Conservation (phyloP, 2,888 invertebrate genomes). For the Clanis bilineata region DNA sequence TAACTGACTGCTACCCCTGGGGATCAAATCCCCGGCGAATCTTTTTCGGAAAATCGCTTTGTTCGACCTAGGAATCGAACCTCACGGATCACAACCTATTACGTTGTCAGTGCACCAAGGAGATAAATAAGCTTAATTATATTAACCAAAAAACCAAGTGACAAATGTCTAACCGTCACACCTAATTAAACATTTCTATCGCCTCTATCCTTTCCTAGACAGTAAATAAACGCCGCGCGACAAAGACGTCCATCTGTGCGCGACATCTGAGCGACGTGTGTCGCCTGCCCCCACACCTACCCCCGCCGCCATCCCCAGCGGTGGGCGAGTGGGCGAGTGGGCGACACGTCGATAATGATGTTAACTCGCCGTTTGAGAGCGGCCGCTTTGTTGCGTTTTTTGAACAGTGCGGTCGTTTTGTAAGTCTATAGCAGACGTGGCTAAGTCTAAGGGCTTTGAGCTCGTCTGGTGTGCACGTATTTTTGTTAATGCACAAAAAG, state of each 20-base stretch:
- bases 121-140: too few relatives aligned
- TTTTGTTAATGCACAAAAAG: too few relatives aligned
- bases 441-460: slow-evolving; percentile 8
- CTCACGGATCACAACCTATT: too few relatives aligned
- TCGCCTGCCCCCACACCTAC: slow-evolving; percentile 52
- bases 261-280: slow-evolving; percentile 81
- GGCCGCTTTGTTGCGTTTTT: slow-evolving; percentile 73
- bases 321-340: slow-evolving; percentile 26
- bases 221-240: slow-evolving; percentile 78
- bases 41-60: too few relatives aligned
- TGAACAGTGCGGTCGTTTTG: slow-evolving; percentile 36
- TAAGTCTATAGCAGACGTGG: slow-evolving; percentile 6
- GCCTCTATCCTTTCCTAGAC: slow-evolving; percentile 65
- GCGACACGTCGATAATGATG: slow-evolving; percentile 76
- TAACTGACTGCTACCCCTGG: too few relatives aligned
- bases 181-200: slow-evolving; percentile 44
- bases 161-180: background rate
- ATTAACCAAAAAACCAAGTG: too few relatives aligned
- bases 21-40: too few relatives aligned
- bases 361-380: slow-evolving; percentile 76
- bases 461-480: background rate
- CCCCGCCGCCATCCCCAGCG: slow-evolving; percentile 29
- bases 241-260: slow-evolving; percentile 81
- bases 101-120: too few relatives aligned
- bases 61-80: too few relatives aligned